A percentile compares a stretch with the other conserved stretches of the same genome.
phyloP scores from a whole-genome alignment of 2,888 invertebrate genomes.

The Hirtodrosophila alboralis region DNA sequence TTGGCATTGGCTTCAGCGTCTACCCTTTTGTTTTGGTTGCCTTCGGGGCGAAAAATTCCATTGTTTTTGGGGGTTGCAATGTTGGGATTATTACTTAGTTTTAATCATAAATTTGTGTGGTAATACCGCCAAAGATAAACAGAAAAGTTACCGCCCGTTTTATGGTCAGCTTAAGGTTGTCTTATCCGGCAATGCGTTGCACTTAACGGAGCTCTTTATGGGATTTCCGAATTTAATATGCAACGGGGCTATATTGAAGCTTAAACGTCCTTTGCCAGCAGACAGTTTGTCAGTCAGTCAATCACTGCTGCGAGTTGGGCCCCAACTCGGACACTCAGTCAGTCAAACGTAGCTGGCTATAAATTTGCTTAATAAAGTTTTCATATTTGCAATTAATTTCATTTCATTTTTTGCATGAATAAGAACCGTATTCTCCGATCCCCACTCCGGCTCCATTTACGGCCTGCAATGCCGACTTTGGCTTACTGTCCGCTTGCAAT shows the following conservation, averaged over 20 bases:
- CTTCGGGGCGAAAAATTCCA: background rate
- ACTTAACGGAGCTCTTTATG: constrained; percentile 42
- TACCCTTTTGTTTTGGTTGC: constrained; percentile 16
- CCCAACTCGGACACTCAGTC: constrained; percentile 2
- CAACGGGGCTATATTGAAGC: constrained; percentile 5
- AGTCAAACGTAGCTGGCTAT: constrained; percentile 30
- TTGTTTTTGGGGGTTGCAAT: constrained; percentile 11
- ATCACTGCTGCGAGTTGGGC: background rate
- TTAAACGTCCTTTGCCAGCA: constrained; percentile 23
- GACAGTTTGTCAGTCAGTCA: constrained; percentile 26
- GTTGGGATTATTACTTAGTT: constrained; percentile 58
- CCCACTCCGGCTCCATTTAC: constrained; percentile 7
- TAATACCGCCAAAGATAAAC: constrained; percentile 34
- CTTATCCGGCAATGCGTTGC: constrained; percentile 29
- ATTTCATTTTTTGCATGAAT: constrained; percentile 69
- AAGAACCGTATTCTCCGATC: constrained; percentile 36
- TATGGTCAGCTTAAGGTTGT: constrained; percentile 35
- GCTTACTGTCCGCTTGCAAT: constrained; percentile 55
- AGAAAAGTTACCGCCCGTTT: constrained; percentile 36
- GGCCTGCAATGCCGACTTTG: constrained; percentile 45
- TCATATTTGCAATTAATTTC: constrained; percentile 73
- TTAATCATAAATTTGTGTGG: constrained; percentile 61
- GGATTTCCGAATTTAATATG: constrained; percentile 36
- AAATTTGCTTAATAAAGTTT: constrained; percentile 72
- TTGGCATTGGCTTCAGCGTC: constrained; percentile 1